Conservation (phyloP, 2,888 invertebrate genomes). For the Endomychus coccineus region DNA sequence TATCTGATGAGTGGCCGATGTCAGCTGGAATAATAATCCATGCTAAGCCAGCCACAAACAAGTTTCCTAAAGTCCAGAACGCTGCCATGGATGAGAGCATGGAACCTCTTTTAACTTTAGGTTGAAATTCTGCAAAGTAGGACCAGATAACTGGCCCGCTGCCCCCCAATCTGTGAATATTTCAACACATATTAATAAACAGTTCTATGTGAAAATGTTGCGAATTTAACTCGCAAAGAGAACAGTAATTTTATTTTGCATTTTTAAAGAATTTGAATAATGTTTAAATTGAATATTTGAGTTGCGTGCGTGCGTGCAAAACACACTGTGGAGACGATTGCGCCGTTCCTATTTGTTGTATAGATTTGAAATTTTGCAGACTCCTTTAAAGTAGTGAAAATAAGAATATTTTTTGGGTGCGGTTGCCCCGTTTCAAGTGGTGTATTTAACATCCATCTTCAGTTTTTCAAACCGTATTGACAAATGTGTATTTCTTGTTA, state of each 20-base stretch:
- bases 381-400: too few species aligned
- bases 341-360: too few species aligned
- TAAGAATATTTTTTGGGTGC: too few species aligned
- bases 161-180: conserved; percentile 66
- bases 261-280: neutral
- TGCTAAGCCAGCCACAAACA: conserved; percentile 80
- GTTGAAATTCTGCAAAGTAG: conserved; percentile 92
- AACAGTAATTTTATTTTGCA: neutral
- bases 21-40: conserved; percentile 70
- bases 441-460: too few species aligned
- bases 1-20: conserved; percentile 59
- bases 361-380: too few species aligned
- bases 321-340: too few species aligned
- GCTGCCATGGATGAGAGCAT: conserved; percentile 93
- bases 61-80: conserved; percentile 90
- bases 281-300: too few species aligned
- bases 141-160: conserved; percentile 93
- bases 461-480: too few species aligned
- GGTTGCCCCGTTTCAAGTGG: too few species aligned
- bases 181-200: neutral
- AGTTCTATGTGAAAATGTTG: neutral
- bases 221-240: neutral
- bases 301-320: too few species aligned
- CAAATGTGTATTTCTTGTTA: too few species aligned
- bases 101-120: conserved; percentile 80